Percentiles rank a stretch among this genome's conserved stretches.
These are phyloP conservation scores for Vespertilio murinus DNA, from an alignment of 2,797 vertebrate species.

Conservation along the genomic window DNA sequence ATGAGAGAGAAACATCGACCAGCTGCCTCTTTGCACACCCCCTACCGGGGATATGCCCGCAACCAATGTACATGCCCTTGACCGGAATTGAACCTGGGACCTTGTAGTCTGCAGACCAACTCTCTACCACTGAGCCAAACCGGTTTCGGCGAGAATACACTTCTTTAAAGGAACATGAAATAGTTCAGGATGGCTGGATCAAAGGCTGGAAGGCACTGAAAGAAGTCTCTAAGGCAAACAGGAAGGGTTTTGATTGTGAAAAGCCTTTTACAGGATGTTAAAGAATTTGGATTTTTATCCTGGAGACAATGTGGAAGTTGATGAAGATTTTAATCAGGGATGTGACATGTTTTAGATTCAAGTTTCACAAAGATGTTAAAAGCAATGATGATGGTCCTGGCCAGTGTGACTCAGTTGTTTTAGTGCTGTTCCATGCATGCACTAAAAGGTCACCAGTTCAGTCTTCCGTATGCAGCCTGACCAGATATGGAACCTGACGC, in stretches of 20 bases:
- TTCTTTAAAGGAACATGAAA: slow-evolving; percentile 13
- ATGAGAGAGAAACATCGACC: too few relatives aligned
- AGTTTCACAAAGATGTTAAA: slow-evolving; percentile 13
- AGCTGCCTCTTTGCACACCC: too few relatives aligned
- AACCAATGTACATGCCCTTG: too few relatives aligned
- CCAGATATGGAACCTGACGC: too few relatives aligned
- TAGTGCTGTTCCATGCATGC: not conserved
- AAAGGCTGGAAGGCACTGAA: not conserved
- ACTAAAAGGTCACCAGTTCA: not conserved
- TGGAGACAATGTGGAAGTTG: not conserved
- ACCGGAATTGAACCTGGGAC: too few relatives aligned
- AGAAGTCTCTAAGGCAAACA: slow-evolving; percentile 3
- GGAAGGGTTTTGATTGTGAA: not conserved
- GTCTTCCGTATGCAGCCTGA: too few relatives aligned
- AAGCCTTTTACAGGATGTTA: not conserved
- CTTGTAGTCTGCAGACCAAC: too few relatives aligned
- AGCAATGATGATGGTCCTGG: not conserved
- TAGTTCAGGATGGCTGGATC: not conserved
- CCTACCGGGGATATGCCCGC: too few relatives aligned
- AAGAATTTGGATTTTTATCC: slow-evolving; percentile 24
- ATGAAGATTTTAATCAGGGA: slow-evolving; percentile 8
- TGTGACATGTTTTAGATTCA: not conserved
- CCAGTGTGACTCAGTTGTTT: not conserved
- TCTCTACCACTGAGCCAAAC: too few relatives aligned
- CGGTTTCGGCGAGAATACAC: not conserved